phyloP scores from a whole-genome alignment of 2,888 invertebrate species.

The Leptopilina drosophilae region DNA sequence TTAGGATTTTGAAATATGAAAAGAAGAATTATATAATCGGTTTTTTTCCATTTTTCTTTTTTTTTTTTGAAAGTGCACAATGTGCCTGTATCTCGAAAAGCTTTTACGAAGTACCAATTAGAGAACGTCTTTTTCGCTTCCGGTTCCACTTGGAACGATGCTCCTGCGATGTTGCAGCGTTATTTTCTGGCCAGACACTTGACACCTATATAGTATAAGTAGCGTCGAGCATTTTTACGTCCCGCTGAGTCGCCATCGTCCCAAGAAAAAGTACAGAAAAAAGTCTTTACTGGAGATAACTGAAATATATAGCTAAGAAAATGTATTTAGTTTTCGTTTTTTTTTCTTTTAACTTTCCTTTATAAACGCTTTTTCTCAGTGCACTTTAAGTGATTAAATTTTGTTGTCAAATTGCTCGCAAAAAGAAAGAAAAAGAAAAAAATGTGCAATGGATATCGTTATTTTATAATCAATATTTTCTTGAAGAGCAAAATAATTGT shows the following conservation, averaged over 20 bases:
- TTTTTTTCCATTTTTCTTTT: not conserved
- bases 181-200: slow-evolving; percentile 60
- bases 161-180: slow-evolving; percentile 18
- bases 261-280: slow-evolving; percentile 34
- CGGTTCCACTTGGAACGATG: slow-evolving; percentile 12
- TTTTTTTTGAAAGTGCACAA: not conserved
- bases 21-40: too few relatives aligned
- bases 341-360: not conserved
- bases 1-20: too few relatives aligned
- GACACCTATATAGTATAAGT: slow-evolving; percentile 56
- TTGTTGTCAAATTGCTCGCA: not conserved
- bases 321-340: slow-evolving; percentile 13
- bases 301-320: slow-evolving; percentile 14
- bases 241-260: slow-evolving; percentile 46
- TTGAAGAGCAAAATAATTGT: too few relatives aligned
- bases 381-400: not conserved
- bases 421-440: not conserved
- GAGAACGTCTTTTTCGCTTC: slow-evolving; percentile 2
- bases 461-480: too few relatives aligned
- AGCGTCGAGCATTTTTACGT: slow-evolving; percentile 36
- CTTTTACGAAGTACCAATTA: slow-evolving; percentile 8
- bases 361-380: too few relatives aligned
- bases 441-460: too few relatives aligned
- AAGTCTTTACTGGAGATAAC: slow-evolving; percentile 37
- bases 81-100: slow-evolving; percentile 3